Conservation (phyloP, 1,140 invertebrate species). For the Calliopsis andreniformis region DNA sequence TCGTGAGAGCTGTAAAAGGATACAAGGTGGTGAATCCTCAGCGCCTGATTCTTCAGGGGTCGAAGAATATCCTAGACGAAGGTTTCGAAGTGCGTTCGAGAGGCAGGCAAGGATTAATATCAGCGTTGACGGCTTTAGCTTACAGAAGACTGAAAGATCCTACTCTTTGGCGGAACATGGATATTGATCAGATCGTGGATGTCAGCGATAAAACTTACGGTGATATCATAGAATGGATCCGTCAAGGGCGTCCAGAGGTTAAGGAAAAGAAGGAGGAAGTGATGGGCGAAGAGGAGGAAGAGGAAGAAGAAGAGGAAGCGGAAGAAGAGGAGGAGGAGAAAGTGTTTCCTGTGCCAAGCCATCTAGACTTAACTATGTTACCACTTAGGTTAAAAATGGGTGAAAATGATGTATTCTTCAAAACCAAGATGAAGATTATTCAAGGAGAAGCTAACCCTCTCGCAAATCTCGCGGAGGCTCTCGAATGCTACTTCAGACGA, state of each 20-base stretch:
- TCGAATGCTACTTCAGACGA: conserved; percentile 70
- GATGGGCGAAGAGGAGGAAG: conserved; percentile 30
- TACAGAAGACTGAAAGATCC: conserved; percentile 64
- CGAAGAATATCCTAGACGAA: conserved; percentile 61
- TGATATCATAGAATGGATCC: conserved; percentile 63
- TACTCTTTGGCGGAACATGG: conserved; percentile 64
- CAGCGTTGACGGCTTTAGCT: conserved; percentile 63
- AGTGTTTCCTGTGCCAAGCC: conserved; percentile 51
- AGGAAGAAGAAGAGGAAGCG: conserved; percentile 52
- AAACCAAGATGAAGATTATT: conserved; percentile 58
- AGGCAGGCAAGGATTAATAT: conserved; percentile 70
- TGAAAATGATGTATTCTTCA: conserved; percentile 57
- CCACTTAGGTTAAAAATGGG: conserved; percentile 67
- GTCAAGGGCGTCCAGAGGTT: conserved; percentile 47
- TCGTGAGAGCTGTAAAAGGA: conserved; percentile 49
- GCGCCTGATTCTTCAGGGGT: conserved; percentile 68
- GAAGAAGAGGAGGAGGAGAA: conserved; percentile 32
- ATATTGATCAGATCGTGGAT: conserved; percentile 72
- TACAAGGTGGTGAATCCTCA: conserved; percentile 68
- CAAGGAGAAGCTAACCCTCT: conserved; percentile 66
- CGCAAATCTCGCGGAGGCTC: conserved; percentile 73
- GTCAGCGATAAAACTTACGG: conserved; percentile 61
- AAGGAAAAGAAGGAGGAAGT: conserved; percentile 35
- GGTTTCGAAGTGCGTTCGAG: conserved; percentile 52
- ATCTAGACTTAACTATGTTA: conserved; percentile 70